phyloP scores from a whole-genome alignment of 2,888 invertebrate genomes.

The Lydus trimaculatus region DNA sequence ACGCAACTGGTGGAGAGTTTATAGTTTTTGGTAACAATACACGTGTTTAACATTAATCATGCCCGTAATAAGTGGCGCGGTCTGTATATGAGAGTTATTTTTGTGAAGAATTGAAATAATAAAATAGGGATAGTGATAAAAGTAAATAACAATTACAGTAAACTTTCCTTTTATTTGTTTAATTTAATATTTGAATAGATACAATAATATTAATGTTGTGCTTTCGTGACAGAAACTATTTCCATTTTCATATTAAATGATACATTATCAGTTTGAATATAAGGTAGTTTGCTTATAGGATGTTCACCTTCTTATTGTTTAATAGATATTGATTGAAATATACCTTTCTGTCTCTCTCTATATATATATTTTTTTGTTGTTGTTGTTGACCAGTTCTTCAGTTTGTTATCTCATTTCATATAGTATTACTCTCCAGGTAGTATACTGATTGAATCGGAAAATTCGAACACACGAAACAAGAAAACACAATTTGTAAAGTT shows the following conservation, averaged over 20 bases:
- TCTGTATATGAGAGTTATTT: neutral
- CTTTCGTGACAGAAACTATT: neutral
- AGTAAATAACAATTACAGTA: neutral
- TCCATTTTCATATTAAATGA: neutral
- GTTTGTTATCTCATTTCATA: neutral
- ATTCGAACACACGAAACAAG: conserved; percentile 55
- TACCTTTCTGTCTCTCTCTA: neutral
- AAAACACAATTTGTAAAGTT: conserved; percentile 60
- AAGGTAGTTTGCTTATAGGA: neutral
- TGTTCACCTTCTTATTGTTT: neutral
- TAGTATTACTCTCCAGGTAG: conserved; percentile 4
- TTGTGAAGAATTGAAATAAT: neutral
- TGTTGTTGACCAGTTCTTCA: too few species aligned
- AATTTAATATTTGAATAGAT: neutral
- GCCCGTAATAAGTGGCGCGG: too few species aligned
- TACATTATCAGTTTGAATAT: neutral
- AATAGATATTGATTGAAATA: neutral
- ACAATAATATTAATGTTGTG: neutral
- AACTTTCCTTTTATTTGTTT: neutral
- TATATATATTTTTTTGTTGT: neutral
- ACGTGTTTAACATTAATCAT: too few species aligned
- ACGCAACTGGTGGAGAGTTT: too few species aligned
- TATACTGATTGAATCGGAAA: conserved; percentile 55
- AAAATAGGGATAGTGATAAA: neutral
- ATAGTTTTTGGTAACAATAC: too few species aligned